phyloP scores from a whole-genome alignment of 2,797 vertebrate genomes.

The Enteromius fasciolatus region DNA sequence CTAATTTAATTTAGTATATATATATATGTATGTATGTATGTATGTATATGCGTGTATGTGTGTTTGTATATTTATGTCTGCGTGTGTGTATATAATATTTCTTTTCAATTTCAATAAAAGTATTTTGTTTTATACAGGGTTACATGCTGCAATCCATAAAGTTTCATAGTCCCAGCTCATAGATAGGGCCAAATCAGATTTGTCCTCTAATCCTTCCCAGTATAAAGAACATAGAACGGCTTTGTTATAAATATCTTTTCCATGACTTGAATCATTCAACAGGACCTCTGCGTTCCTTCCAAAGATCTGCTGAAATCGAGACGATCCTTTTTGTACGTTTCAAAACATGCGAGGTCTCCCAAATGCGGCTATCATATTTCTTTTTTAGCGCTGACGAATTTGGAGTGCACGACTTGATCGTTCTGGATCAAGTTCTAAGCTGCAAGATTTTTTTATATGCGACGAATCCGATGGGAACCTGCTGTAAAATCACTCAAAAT shows the following conservation, averaged over 20 bases:
- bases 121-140: neutral
- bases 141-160: conserved; percentile 42
- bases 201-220: conserved; percentile 40
- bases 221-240: conserved; percentile 43
- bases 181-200: conserved; percentile 38
- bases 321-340: conserved; percentile 15
- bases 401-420: neutral
- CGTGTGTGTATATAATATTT: neutral
- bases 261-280: conserved; percentile 46
- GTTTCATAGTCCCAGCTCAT: conserved; percentile 35
- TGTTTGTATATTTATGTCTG: too few relatives aligned
- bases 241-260: conserved; percentile 51
- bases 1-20: too few relatives aligned
- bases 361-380: conserved; percentile 9
- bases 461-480: conserved; percentile 16
- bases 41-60: too few relatives aligned
- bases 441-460: neutral
- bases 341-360: conserved; percentile 36
- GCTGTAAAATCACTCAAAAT: conserved; percentile 6
- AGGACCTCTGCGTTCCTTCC: conserved; percentile 31
- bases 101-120: neutral
- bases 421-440: conserved; percentile 4
- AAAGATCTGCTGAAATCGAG: conserved; percentile 45
- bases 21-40: too few relatives aligned
- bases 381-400: neutral